Percentiles rank a stretch among this genome's conserved stretches.
Evolutionary conservation across 2,797 vertebrate species (phyloP).

Genomic region (Sebastes iracundus): DNA sequence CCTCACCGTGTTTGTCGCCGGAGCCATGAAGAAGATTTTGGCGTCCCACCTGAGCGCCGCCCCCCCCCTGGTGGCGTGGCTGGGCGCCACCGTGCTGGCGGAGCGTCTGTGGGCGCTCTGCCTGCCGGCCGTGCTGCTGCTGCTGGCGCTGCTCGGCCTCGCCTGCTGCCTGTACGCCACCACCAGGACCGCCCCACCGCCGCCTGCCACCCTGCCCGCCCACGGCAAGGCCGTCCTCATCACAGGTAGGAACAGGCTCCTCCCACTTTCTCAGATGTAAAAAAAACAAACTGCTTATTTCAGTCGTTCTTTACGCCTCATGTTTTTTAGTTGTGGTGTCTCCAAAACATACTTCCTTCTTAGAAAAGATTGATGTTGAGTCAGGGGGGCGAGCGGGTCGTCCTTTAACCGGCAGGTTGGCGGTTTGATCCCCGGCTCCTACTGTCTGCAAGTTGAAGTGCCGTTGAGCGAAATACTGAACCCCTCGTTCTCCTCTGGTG

Average conservation of each 20-base stretch:
- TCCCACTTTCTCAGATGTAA: conserved; percentile 2
- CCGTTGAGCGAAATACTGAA: too few species aligned
- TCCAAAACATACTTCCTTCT: too few species aligned
- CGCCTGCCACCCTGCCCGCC: conserved; percentile 41
- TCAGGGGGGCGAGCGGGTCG: too few species aligned
- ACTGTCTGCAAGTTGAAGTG: too few species aligned
- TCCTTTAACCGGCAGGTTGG: too few species aligned
- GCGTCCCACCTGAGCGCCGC: conserved; percentile 71
- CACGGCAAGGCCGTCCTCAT: conserved; percentile 79
- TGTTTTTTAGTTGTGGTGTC: too few species aligned
- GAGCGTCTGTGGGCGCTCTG: conserved; percentile 78
- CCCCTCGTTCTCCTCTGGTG: too few species aligned
- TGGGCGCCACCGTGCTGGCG: conserved; percentile 78
- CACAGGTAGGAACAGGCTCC: conserved; percentile 77
- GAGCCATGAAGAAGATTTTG: conserved; percentile 77
- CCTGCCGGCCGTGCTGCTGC: conserved; percentile 68
- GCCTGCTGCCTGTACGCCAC: conserved; percentile 64
- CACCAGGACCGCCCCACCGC: conserved; percentile 18
- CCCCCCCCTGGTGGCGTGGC: conserved; percentile 77
- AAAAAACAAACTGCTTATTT: too few species aligned
- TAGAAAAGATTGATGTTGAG: too few species aligned
- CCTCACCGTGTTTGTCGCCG: conserved; percentile 69
- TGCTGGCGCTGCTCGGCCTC: conserved; percentile 61
- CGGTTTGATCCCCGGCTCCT: too few species aligned
- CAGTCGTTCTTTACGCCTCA: too few species aligned